Evolutionary conservation across 2,888 invertebrate species (phyloP), one percentile per base, ranked within the genome.

Genomic region (Teinopalpus imperialis): DNA sequence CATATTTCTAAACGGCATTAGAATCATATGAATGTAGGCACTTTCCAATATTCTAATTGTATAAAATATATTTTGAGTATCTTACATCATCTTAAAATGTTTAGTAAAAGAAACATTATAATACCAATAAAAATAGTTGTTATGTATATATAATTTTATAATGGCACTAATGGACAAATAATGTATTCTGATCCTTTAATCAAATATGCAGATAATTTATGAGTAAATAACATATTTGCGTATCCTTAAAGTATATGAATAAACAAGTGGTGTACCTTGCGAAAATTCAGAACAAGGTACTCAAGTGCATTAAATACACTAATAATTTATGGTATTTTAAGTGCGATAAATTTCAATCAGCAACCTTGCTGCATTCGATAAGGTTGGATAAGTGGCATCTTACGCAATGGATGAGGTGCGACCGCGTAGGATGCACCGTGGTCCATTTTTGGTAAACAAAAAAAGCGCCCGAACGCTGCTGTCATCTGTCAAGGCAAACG

Each of bases 281-380:
- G 27, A 9, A 35, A 26, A 54, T 51, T 52, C 43, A 40, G 52
- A 42, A 54, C 54, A 48, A 54, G 54, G 54, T 43, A 27, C 49
- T 34, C 41, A 20, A 43, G 43, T 43, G 16, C 29, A 14, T 24
- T 43, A 41, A 14, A 8, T 29, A 8, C 1, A 12, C 29, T 23
- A 18, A 29, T 23, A 44, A 31, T 32, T 43, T 43, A 35, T 29
- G 34, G 8, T 12, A 46, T 50, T 48, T 45, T 35, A 35, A 36
- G 18, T 26, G 26, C 26, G n/a, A 23, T 43, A 40, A 46, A 43
- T 40, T 31, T 26, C 34, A 37, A 37, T 36, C 12, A 26, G 31
- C 5, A 43, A 42, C 39, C 31, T 48, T 21, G 42, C 30, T 47
- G 41, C 32, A 37, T 39, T 27, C 13, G 30, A 48, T 47, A 35